phyloP scores from a whole-genome alignment of 1,140 invertebrate species.

The Drosophila dunni region DNA sequence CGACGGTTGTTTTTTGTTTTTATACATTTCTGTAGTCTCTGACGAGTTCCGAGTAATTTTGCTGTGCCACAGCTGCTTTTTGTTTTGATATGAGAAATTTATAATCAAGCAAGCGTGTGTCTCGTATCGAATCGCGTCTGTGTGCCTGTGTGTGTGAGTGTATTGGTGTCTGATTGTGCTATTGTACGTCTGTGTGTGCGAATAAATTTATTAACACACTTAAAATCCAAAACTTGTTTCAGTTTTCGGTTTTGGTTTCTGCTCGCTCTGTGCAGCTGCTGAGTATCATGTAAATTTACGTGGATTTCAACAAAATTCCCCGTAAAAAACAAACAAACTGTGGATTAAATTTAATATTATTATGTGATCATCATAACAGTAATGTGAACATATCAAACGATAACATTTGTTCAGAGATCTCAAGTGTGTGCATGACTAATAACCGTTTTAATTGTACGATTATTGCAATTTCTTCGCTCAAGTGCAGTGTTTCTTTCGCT shows the following conservation, averaged over 20 bases:
- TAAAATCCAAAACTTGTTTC: slow-evolving; percentile 40
- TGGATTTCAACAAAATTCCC: slow-evolving; percentile 27
- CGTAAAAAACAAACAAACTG: slow-evolving; percentile 14
- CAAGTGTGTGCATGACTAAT: slow-evolving; percentile 56
- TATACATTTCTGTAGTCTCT: too few relatives aligned
- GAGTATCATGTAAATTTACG: slow-evolving; percentile 36
- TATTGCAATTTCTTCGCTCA: slow-evolving; percentile 21
- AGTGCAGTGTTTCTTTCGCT: slow-evolving; percentile 11
- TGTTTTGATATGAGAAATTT: slow-evolving; percentile 75
- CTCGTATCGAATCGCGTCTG: neutral
- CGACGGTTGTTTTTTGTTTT: slow-evolving; percentile 27
- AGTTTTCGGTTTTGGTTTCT: neutral
- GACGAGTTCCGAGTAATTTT: slow-evolving; percentile 52
- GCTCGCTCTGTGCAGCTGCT: neutral
- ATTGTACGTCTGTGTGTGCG: slow-evolving; percentile 1
- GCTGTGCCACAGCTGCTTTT: slow-evolving; percentile 72
- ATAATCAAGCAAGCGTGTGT: slow-evolving; percentile 54
- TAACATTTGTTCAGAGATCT: neutral
- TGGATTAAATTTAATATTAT: slow-evolving; percentile 17
- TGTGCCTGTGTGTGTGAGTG: neutral
- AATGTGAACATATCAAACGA: neutral
- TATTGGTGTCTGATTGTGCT: neutral
- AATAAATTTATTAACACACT: slow-evolving; percentile 48
- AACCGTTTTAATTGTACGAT: slow-evolving; percentile 45
- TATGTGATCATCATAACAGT: slow-evolving; percentile 31